Conservation (phyloP, 2,888 invertebrate species). For the Ptychoptera albimana region DNA sequence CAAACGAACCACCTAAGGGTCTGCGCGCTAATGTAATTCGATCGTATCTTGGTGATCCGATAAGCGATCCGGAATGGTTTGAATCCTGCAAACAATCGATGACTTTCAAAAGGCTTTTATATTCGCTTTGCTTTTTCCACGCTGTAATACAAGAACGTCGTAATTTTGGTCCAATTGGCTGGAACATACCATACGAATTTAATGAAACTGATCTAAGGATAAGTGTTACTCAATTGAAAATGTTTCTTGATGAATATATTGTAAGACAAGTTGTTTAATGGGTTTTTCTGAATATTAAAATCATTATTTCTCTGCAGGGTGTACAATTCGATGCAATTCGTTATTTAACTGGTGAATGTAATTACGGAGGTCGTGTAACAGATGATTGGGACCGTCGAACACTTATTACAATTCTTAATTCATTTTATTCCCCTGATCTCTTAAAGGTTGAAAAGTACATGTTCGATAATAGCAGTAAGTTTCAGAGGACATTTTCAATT, state of each 20-base stretch:
- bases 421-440: slow-evolving; percentile 59
- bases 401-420: slow-evolving; percentile 61
- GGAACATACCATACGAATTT: slow-evolving; percentile 93
- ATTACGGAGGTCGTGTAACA: slow-evolving; percentile 91
- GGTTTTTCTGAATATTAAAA: slow-evolving; percentile 18
- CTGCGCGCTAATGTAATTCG: slow-evolving; percentile 67
- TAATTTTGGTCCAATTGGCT: slow-evolving; percentile 85
- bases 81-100: slow-evolving; percentile 61
- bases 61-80: slow-evolving; percentile 76
- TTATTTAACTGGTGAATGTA: slow-evolving; percentile 88
- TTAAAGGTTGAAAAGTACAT: slow-evolving; percentile 43
- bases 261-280: slow-evolving; percentile 16
- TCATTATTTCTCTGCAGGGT: slow-evolving; percentile 35
- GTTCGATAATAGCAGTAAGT: slow-evolving; percentile 45
- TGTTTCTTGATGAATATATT: slow-evolving; percentile 68
- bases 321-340: slow-evolving; percentile 73
- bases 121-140: slow-evolving; percentile 86
- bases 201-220: slow-evolving; percentile 89
- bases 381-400: slow-evolving; percentile 90
- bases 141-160: slow-evolving; percentile 80
- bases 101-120: slow-evolving; percentile 71
- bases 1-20: slow-evolving; percentile 85
- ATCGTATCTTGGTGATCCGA: slow-evolving; percentile 75
- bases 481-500: too few species aligned
- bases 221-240: slow-evolving; percentile 73